Base-by-base conservation (phyloP, 2,113 vertebrate species). In the Stomatorhinus ivindoensis region DNA sequence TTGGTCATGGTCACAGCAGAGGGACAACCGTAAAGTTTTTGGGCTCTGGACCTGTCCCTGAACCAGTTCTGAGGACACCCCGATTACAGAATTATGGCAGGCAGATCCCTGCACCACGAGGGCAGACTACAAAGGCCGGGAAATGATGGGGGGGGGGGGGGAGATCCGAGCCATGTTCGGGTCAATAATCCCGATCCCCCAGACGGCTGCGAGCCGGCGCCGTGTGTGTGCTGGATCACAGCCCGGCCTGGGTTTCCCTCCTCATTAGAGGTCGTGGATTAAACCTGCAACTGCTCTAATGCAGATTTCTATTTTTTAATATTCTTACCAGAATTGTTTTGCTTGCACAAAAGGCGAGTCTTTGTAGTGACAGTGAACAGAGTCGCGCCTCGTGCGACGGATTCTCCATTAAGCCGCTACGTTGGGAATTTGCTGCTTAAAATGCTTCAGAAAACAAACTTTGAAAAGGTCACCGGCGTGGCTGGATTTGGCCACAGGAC, bases 381-480 rank as follows among this genome's bases (percentile, higher is more conserved):
- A 17, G 65, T 3, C n/a, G 90, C 31, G 51, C 42, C 91, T 50
- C 42, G 5, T 5, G 39, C 93, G 90, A 93, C 80, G 46, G 92
- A 90, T 90, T 27, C 2, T 51, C 89, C 82, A 3, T 92, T 92
- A 87, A 89, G 91, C 55, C 91, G 92, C 94, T 93, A 82, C 88
- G 90, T 90, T 21, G 44, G 53, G 91, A 86, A 84, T 88, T 90
- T 91, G 50, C 85, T 35, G 50, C n/a, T 48, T 42, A 53, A n/a
- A 73, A 83, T 87, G 53, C 39, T 44, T 53, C 65, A 90, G 91
- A 92, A 89, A 89, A 85, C 48, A 69, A 91, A 93, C 83, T 94
- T 89, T 89, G 91, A 90, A 94, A 94, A 95, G 95, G 95, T 95
- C 95, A 95, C 88, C 51, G 4, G 87, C 42, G 89, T 89, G 90